Base-by-base conservation (phyloP, 2,797 vertebrate genomes). In the Morus bassanus region DNA sequence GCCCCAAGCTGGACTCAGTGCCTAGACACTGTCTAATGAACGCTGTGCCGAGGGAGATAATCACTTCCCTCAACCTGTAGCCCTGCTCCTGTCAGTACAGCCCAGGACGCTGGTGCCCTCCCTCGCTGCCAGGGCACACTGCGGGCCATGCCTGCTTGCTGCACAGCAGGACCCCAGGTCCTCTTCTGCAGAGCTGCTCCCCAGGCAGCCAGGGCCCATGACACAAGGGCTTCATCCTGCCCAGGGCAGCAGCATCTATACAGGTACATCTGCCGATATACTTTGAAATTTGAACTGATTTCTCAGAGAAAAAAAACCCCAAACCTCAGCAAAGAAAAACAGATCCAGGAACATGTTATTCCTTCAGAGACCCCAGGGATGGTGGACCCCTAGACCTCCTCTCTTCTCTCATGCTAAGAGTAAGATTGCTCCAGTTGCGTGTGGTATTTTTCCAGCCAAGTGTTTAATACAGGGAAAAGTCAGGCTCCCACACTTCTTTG, bases 391-490 rank as follows among this genome's bases (percentile, higher is more conserved):
- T 35, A 43, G 57, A 73, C 19, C 8, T 85, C 21, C 37, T 53
- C 59, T 68, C 24, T 72, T 60, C 27, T 63, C 33, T 56, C 72
- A 43, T 3, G 2, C 27, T 45, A 61, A 59, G 56, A 59, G 37
- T 37, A 80, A 63, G 64, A 57, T 50, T 67, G 22, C 7, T 57
- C 6, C 37, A n/a, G 25, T 68, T 83, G 28, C 35, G 19, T 76
- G 72, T 51, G 79, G 59, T 84, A 85, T 68, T 88, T 95, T 88
- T 88, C 76, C 43, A 91, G 69, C 28, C 88, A 95, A 93, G 14
- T 11, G 19, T 77, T 80, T 54, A 74, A 91, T 23, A 70, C 24
- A 70, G 22, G 16, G 54, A 81, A 77, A 88, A 94, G 27, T 74
- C 67, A 90, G 51, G 51, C 59, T 95, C 73, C 59, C 70, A 70